Base-by-base conservation (phyloP, 2,888 invertebrate genomes). In the Macroteleia sp. region DNA sequence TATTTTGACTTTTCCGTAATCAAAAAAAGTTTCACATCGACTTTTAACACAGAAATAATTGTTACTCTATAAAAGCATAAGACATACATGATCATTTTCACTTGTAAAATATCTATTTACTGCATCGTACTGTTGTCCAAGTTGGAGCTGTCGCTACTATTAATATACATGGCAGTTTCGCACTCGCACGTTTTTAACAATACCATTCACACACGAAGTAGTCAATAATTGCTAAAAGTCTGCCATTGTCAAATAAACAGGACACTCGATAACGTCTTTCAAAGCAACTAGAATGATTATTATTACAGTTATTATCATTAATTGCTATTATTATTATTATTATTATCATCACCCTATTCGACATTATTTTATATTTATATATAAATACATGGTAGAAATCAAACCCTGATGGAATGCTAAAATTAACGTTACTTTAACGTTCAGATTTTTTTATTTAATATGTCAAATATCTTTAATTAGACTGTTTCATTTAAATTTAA, bases 51-150 rank as follows among this genome's bases (percentile, higher is more conserved):
- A 89, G 82, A 89, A 84, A 88, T 87, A 88, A 87, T 89, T 90
- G 85, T 86, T 88, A 57, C 28, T 39, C 80, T 85, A 87, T 87
- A 85, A 85, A 91, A 90, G 89, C 88, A 86, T 83, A 84, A 86
- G 88, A 88, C 85, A 84, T 89, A 88, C 87, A 90, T 82, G 82
- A 87, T 86, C 85, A 85, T 85, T 86, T 88, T 89, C 86, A 87
- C 86, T 89, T 89, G 88, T 84, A 90, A 90, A 91, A 90, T 90
- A 89, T 89, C 84, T 86, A 85, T 87, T 84, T 82, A 64, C 81
- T 59, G 67, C 77, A 81, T 79, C 81, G 52, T 82, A 83, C 74
- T 77, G 69, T 56, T 71, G 77, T 76, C 74, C 78, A 46, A 17
- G 81, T 82, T 83, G 71, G 74, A 69, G 22, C 42, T 44, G 64